Evolutionary conservation across 2,888 invertebrate genomes (phyloP).

Genomic region (Hedychridium roseum): DNA sequence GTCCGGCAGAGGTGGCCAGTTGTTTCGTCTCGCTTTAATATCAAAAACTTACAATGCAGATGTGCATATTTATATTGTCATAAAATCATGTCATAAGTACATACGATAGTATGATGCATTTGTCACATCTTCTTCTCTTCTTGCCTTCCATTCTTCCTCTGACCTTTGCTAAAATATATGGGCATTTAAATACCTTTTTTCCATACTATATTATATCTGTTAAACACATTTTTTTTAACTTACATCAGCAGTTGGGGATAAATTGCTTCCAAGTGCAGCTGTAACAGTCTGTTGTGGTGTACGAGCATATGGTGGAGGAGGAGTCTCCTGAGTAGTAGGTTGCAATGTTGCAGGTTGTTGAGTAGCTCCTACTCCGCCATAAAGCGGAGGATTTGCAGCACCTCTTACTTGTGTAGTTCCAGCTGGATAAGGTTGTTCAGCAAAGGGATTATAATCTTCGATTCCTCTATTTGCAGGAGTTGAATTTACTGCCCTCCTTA

Average conservation of each 20-base stretch:
- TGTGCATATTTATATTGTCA: background rate
- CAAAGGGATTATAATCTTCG: slow-evolving; percentile 96
- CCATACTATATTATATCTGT: slow-evolving; percentile 2
- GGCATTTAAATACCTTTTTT: background rate
- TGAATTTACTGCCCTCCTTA: slow-evolving; percentile 87
- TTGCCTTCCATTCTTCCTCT: slow-evolving; percentile 91
- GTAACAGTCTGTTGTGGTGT: slow-evolving; percentile 69
- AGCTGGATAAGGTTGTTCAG: slow-evolving; percentile 73
- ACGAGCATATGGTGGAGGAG: slow-evolving; percentile 71
- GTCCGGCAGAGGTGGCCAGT: slow-evolving; percentile 97
- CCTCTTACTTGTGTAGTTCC: slow-evolving; percentile 65
- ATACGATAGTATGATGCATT: slow-evolving; percentile 66
- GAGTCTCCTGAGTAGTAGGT: slow-evolving; percentile 71
- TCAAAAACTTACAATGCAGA: slow-evolving; percentile 11
- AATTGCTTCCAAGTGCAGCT: slow-evolving; percentile 40
- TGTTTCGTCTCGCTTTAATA: slow-evolving; percentile 78
- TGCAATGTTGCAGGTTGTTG: slow-evolving; percentile 83
- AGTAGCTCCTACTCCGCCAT: slow-evolving; percentile 52
- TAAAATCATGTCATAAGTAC: slow-evolving; percentile 18
- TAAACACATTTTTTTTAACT: slow-evolving; percentile 11
- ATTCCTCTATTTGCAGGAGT: slow-evolving; percentile 77
- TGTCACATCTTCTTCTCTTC: slow-evolving; percentile 57
- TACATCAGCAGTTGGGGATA: slow-evolving; percentile 52
- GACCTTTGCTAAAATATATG: slow-evolving; percentile 73
- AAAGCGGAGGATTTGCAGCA: slow-evolving; percentile 66